Evolutionary conservation across 2,797 vertebrate genomes (phyloP).

Genomic region (Borostomias antarcticus): DNA sequence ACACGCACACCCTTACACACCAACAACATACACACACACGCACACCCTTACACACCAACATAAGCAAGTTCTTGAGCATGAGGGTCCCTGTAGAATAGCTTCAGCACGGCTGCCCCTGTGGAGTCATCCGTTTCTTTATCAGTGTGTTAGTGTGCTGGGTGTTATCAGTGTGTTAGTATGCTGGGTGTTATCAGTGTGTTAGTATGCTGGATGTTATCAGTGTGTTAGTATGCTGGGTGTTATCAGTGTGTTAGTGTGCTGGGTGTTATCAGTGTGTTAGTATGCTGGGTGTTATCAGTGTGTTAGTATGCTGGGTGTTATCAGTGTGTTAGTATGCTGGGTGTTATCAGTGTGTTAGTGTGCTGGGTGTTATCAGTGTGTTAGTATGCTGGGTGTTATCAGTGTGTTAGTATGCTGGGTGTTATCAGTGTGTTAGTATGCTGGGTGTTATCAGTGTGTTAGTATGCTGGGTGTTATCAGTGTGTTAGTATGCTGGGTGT

Average conservation of each 20-base stretch:
- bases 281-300: neutral
- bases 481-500: neutral
- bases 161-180: neutral
- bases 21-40: neutral
- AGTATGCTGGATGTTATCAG: neutral
- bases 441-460: neutral
- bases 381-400: neutral
- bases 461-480: neutral
- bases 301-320: neutral
- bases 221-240: neutral
- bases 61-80: neutral
- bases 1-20: neutral
- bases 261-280: no score
- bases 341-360: neutral
- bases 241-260: neutral
- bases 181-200: neutral
- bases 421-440: neutral
- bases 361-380: no score
- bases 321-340: neutral
- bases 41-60: neutral
- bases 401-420: neutral
- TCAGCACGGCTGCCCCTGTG: neutral
- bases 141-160: constrained; percentile 1
- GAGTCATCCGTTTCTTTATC: neutral
- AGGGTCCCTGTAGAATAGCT: neutral